Conservation (phyloP, 2,113 vertebrate genomes). For the Piaya cayana region DNA sequence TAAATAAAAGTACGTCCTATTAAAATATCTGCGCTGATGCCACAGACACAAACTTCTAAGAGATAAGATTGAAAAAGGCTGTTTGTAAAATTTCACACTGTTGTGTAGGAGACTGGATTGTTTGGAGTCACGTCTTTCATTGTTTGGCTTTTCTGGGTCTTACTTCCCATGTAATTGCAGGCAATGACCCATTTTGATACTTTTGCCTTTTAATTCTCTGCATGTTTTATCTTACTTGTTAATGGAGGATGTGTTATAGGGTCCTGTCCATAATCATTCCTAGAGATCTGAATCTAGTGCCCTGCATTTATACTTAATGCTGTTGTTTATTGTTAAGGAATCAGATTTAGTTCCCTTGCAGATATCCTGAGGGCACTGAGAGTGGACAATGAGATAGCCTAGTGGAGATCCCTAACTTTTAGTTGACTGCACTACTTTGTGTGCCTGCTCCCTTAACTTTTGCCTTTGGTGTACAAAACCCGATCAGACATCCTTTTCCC, state of each 20-base stretch:
- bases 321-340: neutral
- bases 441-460: neutral
- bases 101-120: accelerated
- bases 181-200: neutral
- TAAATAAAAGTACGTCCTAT: neutral
- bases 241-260: neutral
- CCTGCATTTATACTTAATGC: neutral
- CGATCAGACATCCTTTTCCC: neutral
- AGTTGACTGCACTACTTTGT: neutral
- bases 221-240: neutral
- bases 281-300: neutral
- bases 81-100: accelerated
- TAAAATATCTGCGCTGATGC: neutral
- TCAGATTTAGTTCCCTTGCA: neutral
- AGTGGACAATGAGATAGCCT: neutral
- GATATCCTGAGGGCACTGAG: neutral
- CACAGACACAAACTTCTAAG: neutral
- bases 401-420: neutral
- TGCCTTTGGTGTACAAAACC: neutral
- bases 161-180: neutral
- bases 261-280: neutral
- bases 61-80: neutral
- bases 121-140: neutral
- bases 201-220: neutral
- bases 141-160: neutral